These are phyloP conservation scores for Thalassophryne amazonica DNA, from an alignment of 2,797 vertebrate genomes.

Conservation along the genomic window DNA sequence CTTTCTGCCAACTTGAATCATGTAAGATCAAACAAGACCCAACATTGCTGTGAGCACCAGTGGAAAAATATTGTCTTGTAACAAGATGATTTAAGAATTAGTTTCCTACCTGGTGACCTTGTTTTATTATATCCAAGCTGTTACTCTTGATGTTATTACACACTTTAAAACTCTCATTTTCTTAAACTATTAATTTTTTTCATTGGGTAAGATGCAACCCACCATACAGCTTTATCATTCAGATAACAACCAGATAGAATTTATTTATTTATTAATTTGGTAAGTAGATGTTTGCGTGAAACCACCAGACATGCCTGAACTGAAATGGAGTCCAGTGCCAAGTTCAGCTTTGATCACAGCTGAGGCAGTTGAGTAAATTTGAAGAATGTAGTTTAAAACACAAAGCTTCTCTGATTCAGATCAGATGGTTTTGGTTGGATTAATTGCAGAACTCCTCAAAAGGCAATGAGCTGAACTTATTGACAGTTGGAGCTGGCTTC, in stretches of 20 bases:
- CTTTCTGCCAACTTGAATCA: conserved; percentile 16
- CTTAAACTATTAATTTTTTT: too few species aligned
- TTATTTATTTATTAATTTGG: too few species aligned
- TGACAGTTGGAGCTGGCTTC: too few species aligned
- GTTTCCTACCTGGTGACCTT: conserved; percentile 17
- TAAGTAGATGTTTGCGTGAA: conserved; percentile 14
- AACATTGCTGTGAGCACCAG: conserved; percentile 21
- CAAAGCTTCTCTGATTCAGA: too few species aligned
- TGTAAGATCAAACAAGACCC: conserved; percentile 35
- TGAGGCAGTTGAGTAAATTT: too few species aligned
- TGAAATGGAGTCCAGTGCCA: background rate
- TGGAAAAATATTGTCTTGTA: conserved; percentile 20
- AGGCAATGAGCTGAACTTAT: too few species aligned
- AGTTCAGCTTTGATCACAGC: too few species aligned
- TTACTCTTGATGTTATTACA: conserved; percentile 3
- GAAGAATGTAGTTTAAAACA: too few species aligned
- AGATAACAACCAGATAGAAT: background rate
- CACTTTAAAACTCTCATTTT: background rate
- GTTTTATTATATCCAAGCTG: background rate
- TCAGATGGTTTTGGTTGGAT: too few species aligned
- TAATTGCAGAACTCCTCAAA: too few species aligned
- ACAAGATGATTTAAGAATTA: conserved; percentile 25
- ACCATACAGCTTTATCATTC: background rate
- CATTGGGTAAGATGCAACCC: conserved; percentile 2
- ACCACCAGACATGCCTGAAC: conserved; percentile 18